A percentile compares a stretch with the other conserved stretches of the same genome.
Conservation (phyloP, 2,113 vertebrate species). For the Noturus placidus region DNA sequence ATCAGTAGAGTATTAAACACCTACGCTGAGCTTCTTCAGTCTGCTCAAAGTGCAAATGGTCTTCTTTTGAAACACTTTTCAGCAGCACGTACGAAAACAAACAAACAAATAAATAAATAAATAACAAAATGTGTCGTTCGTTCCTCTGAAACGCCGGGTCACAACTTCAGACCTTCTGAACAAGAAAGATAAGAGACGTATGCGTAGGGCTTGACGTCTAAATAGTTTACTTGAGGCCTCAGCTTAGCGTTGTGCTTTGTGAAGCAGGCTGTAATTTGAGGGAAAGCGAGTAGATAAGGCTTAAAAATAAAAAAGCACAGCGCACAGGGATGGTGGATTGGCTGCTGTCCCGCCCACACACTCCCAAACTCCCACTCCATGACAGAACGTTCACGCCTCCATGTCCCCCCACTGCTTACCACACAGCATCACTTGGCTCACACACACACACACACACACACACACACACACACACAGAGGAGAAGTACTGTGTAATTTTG, state of each 20-base stretch:
- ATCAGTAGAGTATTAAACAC: neutral
- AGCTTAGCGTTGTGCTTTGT: neutral
- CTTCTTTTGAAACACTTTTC: neutral
- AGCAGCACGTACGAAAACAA: neutral
- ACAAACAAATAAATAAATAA: neutral
- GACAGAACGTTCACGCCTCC: conserved; percentile 50
- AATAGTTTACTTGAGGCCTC: neutral
- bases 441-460: conserved; percentile 14
- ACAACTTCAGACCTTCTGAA: neutral
- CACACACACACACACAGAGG: conserved; percentile 8
- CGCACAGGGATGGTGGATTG: conserved; percentile 4
- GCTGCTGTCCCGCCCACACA: conserved; percentile 39
- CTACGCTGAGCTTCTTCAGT: neutral
- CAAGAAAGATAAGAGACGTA: neutral
- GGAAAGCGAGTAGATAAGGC: neutral
- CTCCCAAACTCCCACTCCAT: conserved; percentile 47
- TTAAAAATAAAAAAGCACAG: conserved; percentile 33
- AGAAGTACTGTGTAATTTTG: conserved; percentile 18
- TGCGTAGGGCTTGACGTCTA: neutral
- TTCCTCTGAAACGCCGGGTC: neutral
- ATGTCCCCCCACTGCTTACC: conserved; percentile 31
- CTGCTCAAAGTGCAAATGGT: neutral
- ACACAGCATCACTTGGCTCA: conserved; percentile 41
- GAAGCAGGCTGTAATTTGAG: neutral
- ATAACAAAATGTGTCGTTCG: neutral